Evolutionary conservation across 1,140 invertebrate genomes (phyloP).

Genomic region (Dolichoris vasculosae): DNA sequence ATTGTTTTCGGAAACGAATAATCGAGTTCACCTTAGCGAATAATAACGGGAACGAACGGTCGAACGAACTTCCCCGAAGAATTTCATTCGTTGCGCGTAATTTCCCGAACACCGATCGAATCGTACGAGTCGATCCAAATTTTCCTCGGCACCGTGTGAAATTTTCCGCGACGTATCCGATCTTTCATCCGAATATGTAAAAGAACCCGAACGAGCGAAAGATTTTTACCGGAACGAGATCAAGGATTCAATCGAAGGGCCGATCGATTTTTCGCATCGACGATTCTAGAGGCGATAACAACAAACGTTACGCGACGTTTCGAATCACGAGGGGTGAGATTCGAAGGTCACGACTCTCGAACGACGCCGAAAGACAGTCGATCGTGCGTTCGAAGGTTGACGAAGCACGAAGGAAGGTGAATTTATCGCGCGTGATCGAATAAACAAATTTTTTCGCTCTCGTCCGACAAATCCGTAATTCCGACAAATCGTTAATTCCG

Average conservation of each 20-base stretch:
- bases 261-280: constrained; percentile 50
- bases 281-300: constrained; percentile 19
- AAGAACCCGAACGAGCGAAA: constrained; percentile 36
- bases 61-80: not conserved
- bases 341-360: too few species aligned
- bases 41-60: not conserved
- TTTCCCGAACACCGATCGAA: constrained; percentile 30
- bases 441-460: too few species aligned
- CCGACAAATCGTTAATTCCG: too few species aligned
- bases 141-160: constrained; percentile 5
- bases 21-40: not conserved
- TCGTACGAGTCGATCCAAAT: constrained; percentile 40
- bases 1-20: not conserved
- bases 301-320: not conserved
- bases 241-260: constrained; percentile 45
- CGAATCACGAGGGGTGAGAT: too few species aligned
- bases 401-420: too few species aligned
- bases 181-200: too few species aligned
- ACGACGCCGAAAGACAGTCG: too few species aligned
- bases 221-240: constrained; percentile 39
- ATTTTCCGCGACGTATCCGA: not conserved
- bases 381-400: too few species aligned
- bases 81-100: not conserved
- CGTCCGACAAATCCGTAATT: too few species aligned
- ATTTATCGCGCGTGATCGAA: too few species aligned